A percentile compares a stretch with the other conserved stretches of the same genome.
Conservation (phyloP, 2,797 vertebrate genomes). For the Nothura maculosa region DNA sequence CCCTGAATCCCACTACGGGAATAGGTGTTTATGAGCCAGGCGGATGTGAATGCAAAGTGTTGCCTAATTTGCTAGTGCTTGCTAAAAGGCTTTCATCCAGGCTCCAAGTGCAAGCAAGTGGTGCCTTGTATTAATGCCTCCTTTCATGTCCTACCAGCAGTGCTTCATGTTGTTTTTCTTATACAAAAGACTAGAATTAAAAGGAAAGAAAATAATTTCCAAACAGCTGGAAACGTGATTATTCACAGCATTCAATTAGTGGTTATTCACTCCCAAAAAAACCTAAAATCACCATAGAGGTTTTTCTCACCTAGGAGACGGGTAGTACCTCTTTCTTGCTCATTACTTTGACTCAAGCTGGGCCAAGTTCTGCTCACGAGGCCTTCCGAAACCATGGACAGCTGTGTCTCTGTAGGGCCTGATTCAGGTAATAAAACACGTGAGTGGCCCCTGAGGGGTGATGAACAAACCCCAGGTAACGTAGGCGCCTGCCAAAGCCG, state of each 20-base stretch:
- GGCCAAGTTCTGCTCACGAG: neutral
- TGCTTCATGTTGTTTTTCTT: neutral
- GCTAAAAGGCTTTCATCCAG: neutral
- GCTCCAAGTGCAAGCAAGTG: neutral
- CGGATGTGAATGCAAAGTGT: neutral
- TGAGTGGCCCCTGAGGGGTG: neutral
- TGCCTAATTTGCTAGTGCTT: neutral
- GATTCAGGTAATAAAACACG: neutral
- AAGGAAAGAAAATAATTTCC: neutral
- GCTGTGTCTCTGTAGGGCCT: neutral
- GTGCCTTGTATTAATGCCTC: neutral
- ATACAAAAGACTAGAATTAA: neutral
- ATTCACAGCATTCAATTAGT: neutral
- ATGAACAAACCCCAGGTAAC: neutral
- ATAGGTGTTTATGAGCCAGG: neutral
- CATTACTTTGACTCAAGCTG: neutral
- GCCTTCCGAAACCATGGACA: neutral
- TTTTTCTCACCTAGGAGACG: neutral
- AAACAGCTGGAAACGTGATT: neutral
- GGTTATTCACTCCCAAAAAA: neutral
- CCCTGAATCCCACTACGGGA: fast-evolving
- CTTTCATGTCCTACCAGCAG: neutral
- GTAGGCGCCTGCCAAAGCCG: neutral
- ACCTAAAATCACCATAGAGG: neutral
- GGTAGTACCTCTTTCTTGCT: neutral